Evolutionary conservation across 2,113 vertebrate species (phyloP), one percentile per base, ranked within the genome.

Genomic region (Calyptomena viridis): DNA sequence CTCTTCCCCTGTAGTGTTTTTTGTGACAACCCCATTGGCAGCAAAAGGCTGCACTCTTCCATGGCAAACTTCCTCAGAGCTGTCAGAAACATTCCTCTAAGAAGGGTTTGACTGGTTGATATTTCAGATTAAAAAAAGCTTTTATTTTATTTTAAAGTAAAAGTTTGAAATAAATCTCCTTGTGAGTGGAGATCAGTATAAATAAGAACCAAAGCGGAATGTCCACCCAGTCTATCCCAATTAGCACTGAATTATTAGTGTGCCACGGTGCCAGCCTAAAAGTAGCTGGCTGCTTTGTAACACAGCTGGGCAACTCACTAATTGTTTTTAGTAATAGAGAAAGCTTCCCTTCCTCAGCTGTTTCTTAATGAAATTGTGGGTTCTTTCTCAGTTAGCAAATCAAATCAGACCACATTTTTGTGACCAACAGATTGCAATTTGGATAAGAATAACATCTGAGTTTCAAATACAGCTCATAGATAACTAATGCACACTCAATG

Each of bases 281-380:
- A 75, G 68, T 83, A 44, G 6, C 55, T 73, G 68, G 14, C 63
- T 94, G 66, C 76, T 87, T 94, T 94, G 77, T 71, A 88, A 94
- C 93, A 95, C 95, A 89, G 90, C 90, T 96, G 95, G 91, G 91
- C 39, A 94, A 71, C 85, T 77, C 11, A 5, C 75, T 97, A 96
- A 98, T 98, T 97, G 94, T 84, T 97, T 97, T 97, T 95, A 97
- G 97, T 97, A 98, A 98, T 96, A 96, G 97, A 95, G 94, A 91
- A 93, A 79, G 12, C 74, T 96, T 95, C 58, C 79, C 88, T 93
- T 94, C 69, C 85, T 97, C 84, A 85, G 92, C 80, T 83, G 72
- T 88, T 94, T 90, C 80, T 89, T 95, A 95, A 95, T 96, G 91
- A 94, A 96, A 89, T 95, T 96, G 80, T 76, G 66, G 17, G 42